Conservation (phyloP, 2,113 vertebrate species). For the Chaetura pelagica region DNA sequence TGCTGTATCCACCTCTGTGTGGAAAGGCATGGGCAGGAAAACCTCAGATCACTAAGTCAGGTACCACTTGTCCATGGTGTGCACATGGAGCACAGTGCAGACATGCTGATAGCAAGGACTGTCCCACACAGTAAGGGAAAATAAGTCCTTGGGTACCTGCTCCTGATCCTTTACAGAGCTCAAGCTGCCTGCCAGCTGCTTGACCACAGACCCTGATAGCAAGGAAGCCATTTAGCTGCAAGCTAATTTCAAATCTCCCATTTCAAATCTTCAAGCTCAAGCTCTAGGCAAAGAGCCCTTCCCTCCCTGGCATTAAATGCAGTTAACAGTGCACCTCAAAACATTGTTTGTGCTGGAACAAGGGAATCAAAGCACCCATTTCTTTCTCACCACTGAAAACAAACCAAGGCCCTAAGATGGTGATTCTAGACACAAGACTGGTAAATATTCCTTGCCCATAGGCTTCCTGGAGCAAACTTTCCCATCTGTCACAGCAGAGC, state of each 20-base stretch:
- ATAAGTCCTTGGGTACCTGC: not conserved
- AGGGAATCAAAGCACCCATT: not conserved
- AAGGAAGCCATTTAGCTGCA: not conserved
- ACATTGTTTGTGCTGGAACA: not conserved
- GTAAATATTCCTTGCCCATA: not conserved
- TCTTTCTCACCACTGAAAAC: not conserved
- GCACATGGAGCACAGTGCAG: fast-evolving
- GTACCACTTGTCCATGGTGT: fast-evolving
- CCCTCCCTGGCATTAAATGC: not conserved
- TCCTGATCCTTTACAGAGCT: not conserved
- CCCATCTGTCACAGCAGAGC: not conserved
- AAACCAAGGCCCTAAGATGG: not conserved
- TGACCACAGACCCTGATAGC: not conserved
- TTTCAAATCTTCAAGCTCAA: not conserved
- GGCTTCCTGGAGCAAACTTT: not conserved
- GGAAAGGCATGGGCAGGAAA: not conserved
- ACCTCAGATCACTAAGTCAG: fast-evolving
- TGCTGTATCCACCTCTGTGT: fast-evolving
- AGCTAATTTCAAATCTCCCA: not conserved
- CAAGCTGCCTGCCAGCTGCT: not conserved
- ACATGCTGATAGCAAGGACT: not conserved
- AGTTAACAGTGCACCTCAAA: not conserved
- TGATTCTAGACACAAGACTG: not conserved
- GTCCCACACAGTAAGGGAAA: not conserved
- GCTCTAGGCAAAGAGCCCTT: not conserved